phyloP scores from a whole-genome alignment of 2,113 vertebrate species.

The Amphilophus citrinellus region DNA sequence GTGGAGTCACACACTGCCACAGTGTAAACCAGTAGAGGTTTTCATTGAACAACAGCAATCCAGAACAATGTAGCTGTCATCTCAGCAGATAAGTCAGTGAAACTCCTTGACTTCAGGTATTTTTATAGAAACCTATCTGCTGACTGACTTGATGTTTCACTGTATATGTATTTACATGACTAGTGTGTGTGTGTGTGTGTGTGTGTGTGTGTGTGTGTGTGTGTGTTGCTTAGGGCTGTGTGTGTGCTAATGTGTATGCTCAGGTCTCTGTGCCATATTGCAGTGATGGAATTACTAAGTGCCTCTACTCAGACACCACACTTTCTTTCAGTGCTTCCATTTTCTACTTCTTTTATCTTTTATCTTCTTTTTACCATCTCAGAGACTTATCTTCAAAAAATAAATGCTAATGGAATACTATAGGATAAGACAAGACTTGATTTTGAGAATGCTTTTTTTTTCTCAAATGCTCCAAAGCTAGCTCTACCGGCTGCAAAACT shows the following conservation, averaged over 20 bases:
- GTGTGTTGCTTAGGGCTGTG: background rate
- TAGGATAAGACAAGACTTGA: background rate
- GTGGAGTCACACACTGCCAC: background rate
- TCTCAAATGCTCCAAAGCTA: background rate
- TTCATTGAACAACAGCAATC: background rate
- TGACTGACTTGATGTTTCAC: background rate
- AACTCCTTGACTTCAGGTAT: background rate
- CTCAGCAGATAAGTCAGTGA: slow-evolving; percentile 1
- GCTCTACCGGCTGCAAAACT: background rate
- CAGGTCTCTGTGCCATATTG: background rate
- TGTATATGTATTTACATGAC: background rate
- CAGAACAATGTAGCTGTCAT: background rate
- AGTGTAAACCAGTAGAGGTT: background rate
- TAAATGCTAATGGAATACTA: background rate
- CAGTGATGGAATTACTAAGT: background rate
- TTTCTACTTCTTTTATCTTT: background rate
- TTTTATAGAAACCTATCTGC: slow-evolving; percentile 12
- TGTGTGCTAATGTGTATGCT: background rate
- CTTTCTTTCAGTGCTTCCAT: slow-evolving; percentile 7
- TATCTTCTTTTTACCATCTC: no score
- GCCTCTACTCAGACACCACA: background rate
- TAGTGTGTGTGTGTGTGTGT: background rate
- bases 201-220: background rate
- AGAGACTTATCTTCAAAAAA: background rate
- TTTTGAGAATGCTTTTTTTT: no score